Evolutionary conservation across 1,140 invertebrate species (phyloP), one percentile per base, ranked within the genome.

Genomic region (Bombus breviceps): DNA sequence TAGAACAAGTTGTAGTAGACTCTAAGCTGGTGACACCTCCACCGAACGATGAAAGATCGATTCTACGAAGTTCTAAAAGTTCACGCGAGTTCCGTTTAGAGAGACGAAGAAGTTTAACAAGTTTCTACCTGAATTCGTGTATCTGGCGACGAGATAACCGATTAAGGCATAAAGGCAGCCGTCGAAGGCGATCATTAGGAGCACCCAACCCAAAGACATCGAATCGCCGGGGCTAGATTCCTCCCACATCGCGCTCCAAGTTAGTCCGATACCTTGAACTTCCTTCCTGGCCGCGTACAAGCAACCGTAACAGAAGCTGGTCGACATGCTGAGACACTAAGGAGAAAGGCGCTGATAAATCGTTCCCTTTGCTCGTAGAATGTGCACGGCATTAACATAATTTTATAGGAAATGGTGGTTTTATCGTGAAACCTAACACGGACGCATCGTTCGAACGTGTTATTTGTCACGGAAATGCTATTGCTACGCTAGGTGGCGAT

Each of bases 231-330:
- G 94, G 75, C 91, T 94, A 0, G 95, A 94, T 37, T 96, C 93
- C 10, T 93, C 92, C 96, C 96, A 96, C 68, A 96, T 72, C 37
- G 94, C 90, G 3, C 86, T 43, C 96, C 96, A 96, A 15, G 88
- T 91, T 0, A 96, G 91, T 13, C 96, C 96, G 2, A 88, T 77
- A 13, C 96, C 96, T 92, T 96, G 95, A 39, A 97, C 95, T 90
- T 97, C 97, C 88, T 95, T 95, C 12, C 97, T 95, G 75, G 96
- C 95, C 3, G 96, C 95, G 82, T 96, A 96, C 4, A 96, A 92
- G 91, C 96, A 96, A 71, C 95, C 96, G 92, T 97, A 97, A 90
- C 96, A 96, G 84, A 97, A 96, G 41, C 96, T 96, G 0, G 96
- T 96, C 0, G 97, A 97, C 96, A 96, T 96, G 69, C 95, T 96